A percentile compares a stretch with the other conserved stretches of the same genome.
Evolutionary conservation across 2,888 invertebrate species (phyloP).

Genomic region (Saturnia japonica): DNA sequence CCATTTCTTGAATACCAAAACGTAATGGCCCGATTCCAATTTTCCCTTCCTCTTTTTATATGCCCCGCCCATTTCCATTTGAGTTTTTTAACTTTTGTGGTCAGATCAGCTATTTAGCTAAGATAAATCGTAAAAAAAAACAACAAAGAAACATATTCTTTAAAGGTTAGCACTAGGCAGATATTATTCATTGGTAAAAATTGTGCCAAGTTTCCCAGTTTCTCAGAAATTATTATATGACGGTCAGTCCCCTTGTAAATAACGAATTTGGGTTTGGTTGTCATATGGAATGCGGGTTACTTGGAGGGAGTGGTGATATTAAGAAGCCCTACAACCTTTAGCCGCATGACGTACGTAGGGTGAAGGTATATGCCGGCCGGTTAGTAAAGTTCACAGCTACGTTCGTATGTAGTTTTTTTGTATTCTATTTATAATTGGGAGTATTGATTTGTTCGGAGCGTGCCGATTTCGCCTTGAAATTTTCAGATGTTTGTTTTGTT

Average conservation of each 20-base stretch:
- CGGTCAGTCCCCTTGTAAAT: background rate
- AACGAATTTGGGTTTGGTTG: background rate
- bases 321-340: background rate
- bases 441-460: conserved; percentile 21
- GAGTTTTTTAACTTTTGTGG: no score
- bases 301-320: background rate
- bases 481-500: conserved; percentile 20
- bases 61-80: no score
- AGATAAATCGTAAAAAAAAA: no score
- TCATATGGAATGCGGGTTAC: background rate
- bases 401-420: background rate
- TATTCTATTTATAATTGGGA: conserved; percentile 12
- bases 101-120: no score
- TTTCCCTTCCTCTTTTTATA: no score
- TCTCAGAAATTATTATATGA: background rate
- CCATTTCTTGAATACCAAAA: no score
- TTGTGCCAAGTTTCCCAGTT: no score
- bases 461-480: conserved; percentile 28
- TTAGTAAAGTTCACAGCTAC: background rate
- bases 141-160: no score
- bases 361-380: background rate
- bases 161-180: no score
- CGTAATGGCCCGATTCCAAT: no score
- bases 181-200: no score
- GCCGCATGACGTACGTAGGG: background rate